Evolutionary conservation across 2,113 vertebrate genomes (phyloP), one percentile per base, ranked within the genome.

Genomic region (Aythya baeri): DNA sequence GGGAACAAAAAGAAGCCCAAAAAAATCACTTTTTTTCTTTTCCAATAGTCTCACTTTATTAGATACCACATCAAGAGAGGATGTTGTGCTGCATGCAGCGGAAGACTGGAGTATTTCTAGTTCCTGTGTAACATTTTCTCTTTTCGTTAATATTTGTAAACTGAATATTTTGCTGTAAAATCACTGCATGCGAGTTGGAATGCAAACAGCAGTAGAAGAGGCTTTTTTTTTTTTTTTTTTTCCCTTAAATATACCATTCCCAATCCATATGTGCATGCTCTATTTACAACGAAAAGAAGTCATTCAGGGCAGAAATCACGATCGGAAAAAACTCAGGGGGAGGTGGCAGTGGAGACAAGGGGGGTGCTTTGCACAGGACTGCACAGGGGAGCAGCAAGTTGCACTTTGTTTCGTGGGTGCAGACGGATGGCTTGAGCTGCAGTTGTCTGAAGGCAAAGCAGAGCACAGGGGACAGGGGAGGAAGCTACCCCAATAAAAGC

Each of bases 141-240:
- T 84, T 68, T 43, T 31, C n/a, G 43, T 83, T 87, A 80, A 59
- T 74, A 88, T 31, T 80, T 38, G 87, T 26, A 61, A 96, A 96
- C 88, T 10, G 94, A 29, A 31, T 72, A 84, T 52, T 86, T 92
- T 68, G 77, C 94, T 72, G 84, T 76, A 98, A 99, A 97, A 98
- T 98, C 94, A 98, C 98, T 96, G 97, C 99, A 99, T 99, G 99
- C 99, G 96, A 97, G 96, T 96, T 96, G 87, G 96, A 98, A 98
- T 97, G 98, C 98, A 98, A 98, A 98, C 97, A 97, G 98, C 98
- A 95, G 97, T 94, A 86, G 82, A 94, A 81, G 94, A 95, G 91
- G 97, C 95, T 92, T 57, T 80, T 26, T 57, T 26, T 17, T 41
- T 41, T 41, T 38, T 38, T 38, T 38, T 38, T 38, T 38, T 38